A percentile compares a stretch with the other conserved stretches of the same genome.
These are phyloP conservation scores for Pocillopora grandis DNA, from an alignment of 92 coral and sea anemone species.

Conservation along the genomic window DNA sequence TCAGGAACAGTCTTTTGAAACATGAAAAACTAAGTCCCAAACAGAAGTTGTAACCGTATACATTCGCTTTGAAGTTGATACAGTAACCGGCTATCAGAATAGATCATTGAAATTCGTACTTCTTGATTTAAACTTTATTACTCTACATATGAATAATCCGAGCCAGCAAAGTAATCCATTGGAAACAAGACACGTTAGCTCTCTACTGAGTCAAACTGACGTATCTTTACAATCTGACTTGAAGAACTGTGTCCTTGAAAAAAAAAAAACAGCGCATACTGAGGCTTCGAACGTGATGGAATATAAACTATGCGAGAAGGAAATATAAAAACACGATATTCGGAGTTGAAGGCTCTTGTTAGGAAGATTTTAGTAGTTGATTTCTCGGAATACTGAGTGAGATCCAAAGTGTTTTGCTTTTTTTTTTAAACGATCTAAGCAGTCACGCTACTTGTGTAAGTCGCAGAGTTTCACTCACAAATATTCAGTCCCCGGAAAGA, in stretches of 20 bases:
- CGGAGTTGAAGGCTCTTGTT: neutral
- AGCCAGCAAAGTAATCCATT: neutral
- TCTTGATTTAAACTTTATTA: neutral
- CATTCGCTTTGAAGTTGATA: too few species aligned
- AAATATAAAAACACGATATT: neutral
- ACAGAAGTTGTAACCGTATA: too few species aligned
- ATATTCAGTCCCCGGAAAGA: neutral
- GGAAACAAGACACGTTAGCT: neutral
- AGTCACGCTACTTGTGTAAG: neutral
- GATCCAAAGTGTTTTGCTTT: neutral
- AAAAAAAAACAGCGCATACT: neutral
- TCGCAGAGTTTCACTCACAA: neutral
- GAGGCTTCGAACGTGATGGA: neutral
- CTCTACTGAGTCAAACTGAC: neutral
- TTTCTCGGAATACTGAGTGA: neutral
- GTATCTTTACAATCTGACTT: neutral
- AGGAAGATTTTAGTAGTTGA: too few species aligned
- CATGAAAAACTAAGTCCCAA: too few species aligned
- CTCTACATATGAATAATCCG: neutral
- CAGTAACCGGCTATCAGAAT: too few species aligned
- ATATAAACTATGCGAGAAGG: neutral
- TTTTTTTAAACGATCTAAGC: neutral
- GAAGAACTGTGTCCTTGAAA: conserved; percentile 1
- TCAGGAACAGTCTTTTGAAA: too few species aligned
- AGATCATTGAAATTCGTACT: neutral